phyloP scores from a whole-genome alignment of 1,140 invertebrate species.

The Nixonia krombeini region DNA sequence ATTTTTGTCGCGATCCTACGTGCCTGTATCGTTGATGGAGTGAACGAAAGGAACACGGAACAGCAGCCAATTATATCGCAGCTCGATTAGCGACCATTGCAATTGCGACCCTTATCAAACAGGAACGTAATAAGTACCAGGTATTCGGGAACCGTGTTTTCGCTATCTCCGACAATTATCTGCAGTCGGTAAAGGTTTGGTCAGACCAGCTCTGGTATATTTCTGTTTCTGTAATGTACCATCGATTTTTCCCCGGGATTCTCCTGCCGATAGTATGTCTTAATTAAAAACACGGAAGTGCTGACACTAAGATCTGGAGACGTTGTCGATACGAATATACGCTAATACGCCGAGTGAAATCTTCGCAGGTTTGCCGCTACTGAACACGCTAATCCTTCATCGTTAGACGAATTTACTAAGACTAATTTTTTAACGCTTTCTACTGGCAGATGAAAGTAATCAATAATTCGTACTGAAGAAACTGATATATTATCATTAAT shows the following conservation, averaged over 20 bases:
- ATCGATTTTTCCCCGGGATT: constrained; percentile 8
- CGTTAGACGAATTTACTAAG: too few relatives aligned
- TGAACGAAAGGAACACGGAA: constrained; percentile 17
- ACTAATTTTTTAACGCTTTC: too few relatives aligned
- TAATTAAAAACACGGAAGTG: constrained; percentile 49
- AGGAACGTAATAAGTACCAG: constrained; percentile 40
- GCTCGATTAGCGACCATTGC: constrained; percentile 38
- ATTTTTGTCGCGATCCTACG: constrained; percentile 7
- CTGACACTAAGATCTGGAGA: neutral
- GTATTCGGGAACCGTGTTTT: constrained; percentile 50
- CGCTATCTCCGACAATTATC: constrained; percentile 50
- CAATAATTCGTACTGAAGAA: too few relatives aligned
- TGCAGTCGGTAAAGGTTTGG: constrained; percentile 42
- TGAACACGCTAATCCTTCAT: too few relatives aligned
- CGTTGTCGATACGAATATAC: neutral
- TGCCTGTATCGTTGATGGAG: constrained; percentile 24
- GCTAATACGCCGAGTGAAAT: too few relatives aligned
- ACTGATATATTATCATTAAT: too few relatives aligned
- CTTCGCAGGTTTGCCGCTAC: too few relatives aligned
- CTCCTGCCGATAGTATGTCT: constrained; percentile 37
- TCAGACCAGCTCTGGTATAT: constrained; percentile 32
- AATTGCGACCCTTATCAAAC: constrained; percentile 44
- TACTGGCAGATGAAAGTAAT: too few relatives aligned
- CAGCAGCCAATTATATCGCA: constrained; percentile 44
- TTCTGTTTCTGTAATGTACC: constrained; percentile 30